A percentile compares a stretch with the other conserved stretches of the same genome.
Conservation (phyloP, 2,113 vertebrate genomes). For the Aspiorhynchus laticeps region DNA sequence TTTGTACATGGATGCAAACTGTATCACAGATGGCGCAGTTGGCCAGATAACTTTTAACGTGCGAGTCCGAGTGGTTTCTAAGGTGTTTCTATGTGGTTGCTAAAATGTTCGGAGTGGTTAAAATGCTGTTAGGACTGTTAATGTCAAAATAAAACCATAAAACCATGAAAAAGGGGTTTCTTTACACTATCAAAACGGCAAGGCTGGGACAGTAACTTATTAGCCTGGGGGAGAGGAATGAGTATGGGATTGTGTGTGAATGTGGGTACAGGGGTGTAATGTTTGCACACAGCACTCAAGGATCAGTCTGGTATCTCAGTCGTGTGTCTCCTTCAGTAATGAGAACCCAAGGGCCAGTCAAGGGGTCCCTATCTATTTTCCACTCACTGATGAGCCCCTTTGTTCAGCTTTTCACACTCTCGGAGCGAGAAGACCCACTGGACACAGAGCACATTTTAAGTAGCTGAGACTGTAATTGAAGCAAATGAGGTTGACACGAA, state of each 20-base stretch:
- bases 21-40: background rate
- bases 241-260: background rate
- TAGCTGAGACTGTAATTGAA: conserved; percentile 26
- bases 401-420: conserved; percentile 15
- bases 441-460: conserved; percentile 11
- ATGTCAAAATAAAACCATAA: background rate
- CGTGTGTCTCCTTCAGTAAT: conserved; percentile 14
- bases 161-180: background rate
- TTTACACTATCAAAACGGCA: background rate
- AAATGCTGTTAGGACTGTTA: background rate
- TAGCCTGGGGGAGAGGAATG: background rate
- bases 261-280: conserved; percentile 8
- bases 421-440: background rate
- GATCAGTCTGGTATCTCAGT: conserved; percentile 3
- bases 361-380: background rate
- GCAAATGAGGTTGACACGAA: conserved; percentile 4
- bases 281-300: conserved; percentile 16
- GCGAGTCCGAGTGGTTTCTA: background rate
- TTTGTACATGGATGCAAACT: background rate
- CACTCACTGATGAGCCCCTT: conserved; percentile 17
- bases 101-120: background rate
- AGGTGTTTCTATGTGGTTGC: background rate
- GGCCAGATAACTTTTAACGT: background rate
- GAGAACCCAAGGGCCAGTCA: conserved; percentile 29
- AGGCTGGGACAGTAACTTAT: background rate